Evolutionary conservation across 30 jellyfish, hydroid and myxozoan genomes (phyloP).

Genomic region (Nemopilema nomurai): DNA sequence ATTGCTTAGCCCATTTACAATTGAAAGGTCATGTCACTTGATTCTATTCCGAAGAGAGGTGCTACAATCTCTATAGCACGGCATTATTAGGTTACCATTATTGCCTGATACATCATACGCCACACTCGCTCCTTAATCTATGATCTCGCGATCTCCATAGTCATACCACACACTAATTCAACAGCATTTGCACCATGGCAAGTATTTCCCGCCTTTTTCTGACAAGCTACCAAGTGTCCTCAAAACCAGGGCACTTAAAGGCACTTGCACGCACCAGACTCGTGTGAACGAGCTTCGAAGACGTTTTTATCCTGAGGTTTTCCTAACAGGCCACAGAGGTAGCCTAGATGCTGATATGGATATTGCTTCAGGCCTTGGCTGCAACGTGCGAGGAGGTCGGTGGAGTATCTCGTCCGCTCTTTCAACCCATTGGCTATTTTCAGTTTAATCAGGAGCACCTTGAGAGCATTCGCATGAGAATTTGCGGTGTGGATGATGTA

Average conservation of each 20-base stretch:
- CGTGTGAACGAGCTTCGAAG: not conserved
- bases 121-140: too few relatives aligned
- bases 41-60: too few relatives aligned
- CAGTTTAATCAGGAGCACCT: not conserved
- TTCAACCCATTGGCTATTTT: not conserved
- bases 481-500: not conserved
- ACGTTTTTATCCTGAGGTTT: not conserved
- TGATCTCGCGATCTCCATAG: too few relatives aligned
- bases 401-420: not conserved
- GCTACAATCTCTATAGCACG: too few relatives aligned
- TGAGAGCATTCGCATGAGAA: not conserved
- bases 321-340: not conserved
- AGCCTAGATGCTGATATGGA: not conserved
- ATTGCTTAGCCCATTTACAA: too few relatives aligned
- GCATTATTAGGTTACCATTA: too few relatives aligned
- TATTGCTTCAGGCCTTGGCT: not conserved
- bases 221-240: not conserved
- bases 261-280: not conserved
- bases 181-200: not conserved
- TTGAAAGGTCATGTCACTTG: too few relatives aligned
- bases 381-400: not conserved
- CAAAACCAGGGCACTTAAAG: not conserved
- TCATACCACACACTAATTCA: not conserved
- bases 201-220: not conserved
- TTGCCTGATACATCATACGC: too few relatives aligned